Evolutionary conservation across 2,888 invertebrate species (phyloP), one percentile per base, ranked within the genome.

Genomic region (Phasia obesa): DNA sequence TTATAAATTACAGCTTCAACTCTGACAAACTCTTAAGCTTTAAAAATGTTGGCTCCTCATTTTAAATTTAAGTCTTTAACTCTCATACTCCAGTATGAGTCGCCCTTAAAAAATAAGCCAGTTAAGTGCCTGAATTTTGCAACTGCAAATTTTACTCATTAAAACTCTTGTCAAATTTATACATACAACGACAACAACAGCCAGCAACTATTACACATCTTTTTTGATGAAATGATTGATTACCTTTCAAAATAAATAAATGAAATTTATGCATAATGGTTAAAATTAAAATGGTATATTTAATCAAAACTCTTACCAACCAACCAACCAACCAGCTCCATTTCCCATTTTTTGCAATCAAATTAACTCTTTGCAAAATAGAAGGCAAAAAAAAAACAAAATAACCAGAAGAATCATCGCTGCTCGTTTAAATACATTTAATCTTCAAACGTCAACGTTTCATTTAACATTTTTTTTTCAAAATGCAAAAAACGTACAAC

Each of bases 141-240:
- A 49, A 47, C 25, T 67, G 15, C 27, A 42, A 65, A n/a, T 74
- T 67, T 62, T 42, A 25, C 67, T 82, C 73, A 82, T 82, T 77
- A 77, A 82, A 77, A 67, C 57, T 67, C 75, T 86, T 88, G 89
- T 88, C 87, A 88, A 87, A 88, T 87, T 89, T 86, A 86, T 86
- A 85, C 87, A 51, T n/a, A 51, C 35, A 19, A 65, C n/a, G 57
- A 55, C 55, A 65, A 65, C n/a, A 65, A 55, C 55, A 65, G 15
- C 35, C 35, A 74, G 27, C 19, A 13, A 62, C 23, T 65, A 23
- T 23, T 57, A 19, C 2, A 65, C 65, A 75, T 64, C 27, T 19
- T 49, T 47, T 87, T 88, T 89, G 88, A 87, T 89, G 86, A 88
- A 89, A 88, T 88, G 89, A 88, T 88, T 88, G 89, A 88, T 88